Base-by-base conservation (phyloP, 1,140 invertebrate genomes). In the Calycopis cecrops region DNA sequence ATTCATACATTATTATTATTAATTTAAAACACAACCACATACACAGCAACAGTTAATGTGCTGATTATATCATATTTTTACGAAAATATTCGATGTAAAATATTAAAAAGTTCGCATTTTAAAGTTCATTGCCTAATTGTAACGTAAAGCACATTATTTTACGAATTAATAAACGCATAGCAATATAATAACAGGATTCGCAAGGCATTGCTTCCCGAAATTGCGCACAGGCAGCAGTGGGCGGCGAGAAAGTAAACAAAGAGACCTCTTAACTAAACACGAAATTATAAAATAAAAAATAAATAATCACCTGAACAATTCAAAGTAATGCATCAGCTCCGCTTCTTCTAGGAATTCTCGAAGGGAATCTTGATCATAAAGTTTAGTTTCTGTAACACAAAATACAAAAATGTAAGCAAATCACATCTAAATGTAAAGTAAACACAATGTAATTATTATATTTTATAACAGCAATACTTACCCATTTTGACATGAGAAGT, bases 281-380 rank as follows among this genome's bases (percentile, higher is more conserved):
- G 8, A 33, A 44, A 42, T 6, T 18, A 21, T 11, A 42, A 12
- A 16, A 28, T 7, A 16, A 35, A 9, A 57, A 50, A 14, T 34
- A 35, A 33, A 14, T 57, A 42, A 54, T 69, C 74, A 86, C 83
- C 79, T 83, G 62, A 86, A 85, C 52, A 76, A 65, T 54, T 77
- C 78, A 65, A 73, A 79, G 69, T 86, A 85, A 55, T 85, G 81
- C 51, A 65, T 63, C 21, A 86, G 67, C 42, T 86, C 81, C 14
- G 79, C 81, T 69, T 85, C 73, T 65, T 76, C 71, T 38, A 86
- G 74, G 65, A 86, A 85, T 48, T 75, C 73, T 57, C 76, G 77
- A 21, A 86, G 58, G 52, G 67, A 71, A 35, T 76, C 73, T 63
- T 69, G 70, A 50, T 77, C 75, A 33, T 79, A 70, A 35, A 55